phyloP scores from a whole-genome alignment of 2,113 vertebrate genomes.

The Cebus imitator region DNA sequence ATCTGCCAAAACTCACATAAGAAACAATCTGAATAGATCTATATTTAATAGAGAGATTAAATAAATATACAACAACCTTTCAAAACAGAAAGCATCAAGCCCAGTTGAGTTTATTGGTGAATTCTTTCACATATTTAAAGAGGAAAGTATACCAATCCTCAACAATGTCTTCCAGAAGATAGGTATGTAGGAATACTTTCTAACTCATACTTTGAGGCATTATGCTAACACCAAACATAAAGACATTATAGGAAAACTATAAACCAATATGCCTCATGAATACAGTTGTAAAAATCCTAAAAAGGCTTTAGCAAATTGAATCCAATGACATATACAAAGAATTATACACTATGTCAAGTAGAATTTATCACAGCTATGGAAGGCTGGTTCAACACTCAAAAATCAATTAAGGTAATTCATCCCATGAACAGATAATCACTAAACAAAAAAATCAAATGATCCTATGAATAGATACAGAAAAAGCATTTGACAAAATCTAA shows the following conservation, averaged over 20 bases:
- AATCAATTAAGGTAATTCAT: not conserved
- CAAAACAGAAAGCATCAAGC: not conserved
- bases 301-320: not conserved
- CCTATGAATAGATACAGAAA: not conserved
- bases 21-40: not conserved
- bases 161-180: not conserved
- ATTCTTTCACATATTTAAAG: not conserved
- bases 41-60: not conserved
- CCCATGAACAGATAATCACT: not conserved
- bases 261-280: not conserved
- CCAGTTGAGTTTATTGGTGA: not conserved
- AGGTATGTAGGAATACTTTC: not conserved
- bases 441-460: not conserved
- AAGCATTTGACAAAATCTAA: not conserved
- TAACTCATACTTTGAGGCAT: not conserved
- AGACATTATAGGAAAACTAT: not conserved
- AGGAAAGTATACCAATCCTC: not conserved
- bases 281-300: not conserved
- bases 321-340: not conserved
- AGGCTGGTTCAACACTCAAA: not conserved
- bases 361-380: not conserved
- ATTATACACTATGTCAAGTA: not conserved
- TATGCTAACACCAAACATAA: not conserved
- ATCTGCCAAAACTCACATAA: not conserved
- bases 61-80: not conserved